Base-by-base conservation (phyloP, 1,140 invertebrate genomes). In the Brachionus paranguensis region DNA sequence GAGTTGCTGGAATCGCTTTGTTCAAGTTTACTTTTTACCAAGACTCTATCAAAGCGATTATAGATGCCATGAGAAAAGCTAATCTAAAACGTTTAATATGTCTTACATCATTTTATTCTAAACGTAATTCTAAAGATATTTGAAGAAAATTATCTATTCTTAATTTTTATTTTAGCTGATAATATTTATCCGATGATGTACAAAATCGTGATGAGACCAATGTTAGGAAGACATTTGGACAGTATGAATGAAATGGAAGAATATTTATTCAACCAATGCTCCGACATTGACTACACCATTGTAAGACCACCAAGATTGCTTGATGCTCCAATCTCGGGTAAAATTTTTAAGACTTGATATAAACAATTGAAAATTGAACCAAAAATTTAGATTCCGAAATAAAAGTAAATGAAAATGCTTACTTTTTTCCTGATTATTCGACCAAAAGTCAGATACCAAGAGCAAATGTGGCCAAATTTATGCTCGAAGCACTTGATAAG, bases 161-260 rank as follows among this genome's bases (percentile, higher is more conserved):
- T 7, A 7, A 37, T 41, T 83, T 27, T 41, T 64, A 37, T 74
- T 68, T 78, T 85, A 74, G 84, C 84, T 47, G 86, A 86, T 47
- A 84, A 85, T 10, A 78, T 83, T 14, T 84, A 86, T 41, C 87
- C 88, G n/a, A 87, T 86, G 68, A 78, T 88, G 29, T 85, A 88
- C n/a, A 85, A 86, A 78, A 86, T 86, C 83, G 68, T 89, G 4
- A 37, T 89, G 12, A 85, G 87, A 68, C 87, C 88, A 7, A 72
- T 88, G 17, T 78, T 89, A 47, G 84, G 86, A 7, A 86, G 86
- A 47, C 83, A 86, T 60, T 85, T 89, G 53, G 85, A 85, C 29
- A 88, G 86, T 85, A 87, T 89, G 87, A 78, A 85, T 17, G 85
- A 87, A 68, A 89, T 89, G 88, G 89, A 89, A 85, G 83, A 86